These are phyloP conservation scores for Luperina nickerlii DNA, from an alignment of 2,888 invertebrate species.

Conservation along the genomic window DNA sequence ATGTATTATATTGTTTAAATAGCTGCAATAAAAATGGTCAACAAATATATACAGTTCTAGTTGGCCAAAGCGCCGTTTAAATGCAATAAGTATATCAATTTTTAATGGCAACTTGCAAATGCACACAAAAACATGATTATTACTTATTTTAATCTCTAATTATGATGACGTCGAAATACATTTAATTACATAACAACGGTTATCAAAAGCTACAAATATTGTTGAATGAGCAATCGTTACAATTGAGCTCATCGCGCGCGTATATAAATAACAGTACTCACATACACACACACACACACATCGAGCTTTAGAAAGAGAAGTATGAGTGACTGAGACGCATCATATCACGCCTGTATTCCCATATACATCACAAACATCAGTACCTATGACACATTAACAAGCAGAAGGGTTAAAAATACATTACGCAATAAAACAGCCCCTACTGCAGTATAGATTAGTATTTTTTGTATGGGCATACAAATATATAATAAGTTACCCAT, in stretches of 20 bases:
- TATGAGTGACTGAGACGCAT: not conserved
- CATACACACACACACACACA: not conserved
- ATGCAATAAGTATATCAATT: constrained; percentile 2
- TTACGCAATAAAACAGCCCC: not conserved
- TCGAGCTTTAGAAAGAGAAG: not conserved
- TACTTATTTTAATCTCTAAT: not conserved
- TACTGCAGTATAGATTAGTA: no score
- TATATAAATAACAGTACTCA: constrained; percentile 14
- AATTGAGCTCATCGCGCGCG: constrained; percentile 75
- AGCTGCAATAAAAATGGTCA: not conserved
- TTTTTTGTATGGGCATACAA: no score
- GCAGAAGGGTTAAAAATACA: not conserved
- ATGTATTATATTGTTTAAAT: not conserved
- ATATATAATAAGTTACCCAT: no score
- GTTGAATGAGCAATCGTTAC: constrained; percentile 79
- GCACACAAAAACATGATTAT: not conserved
- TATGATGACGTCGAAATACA: constrained; percentile 9
- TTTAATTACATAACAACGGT: constrained; percentile 28
- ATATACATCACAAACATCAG: not conserved
- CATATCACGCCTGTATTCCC: not conserved
- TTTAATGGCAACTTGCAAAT: constrained; percentile 13
- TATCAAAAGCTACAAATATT: constrained; percentile 75
- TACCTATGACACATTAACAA: not conserved
- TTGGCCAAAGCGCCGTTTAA: constrained; percentile 1
- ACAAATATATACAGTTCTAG: not conserved